Conservation (phyloP, 2,888 invertebrate genomes). For the Pasiphila rectangulata region DNA sequence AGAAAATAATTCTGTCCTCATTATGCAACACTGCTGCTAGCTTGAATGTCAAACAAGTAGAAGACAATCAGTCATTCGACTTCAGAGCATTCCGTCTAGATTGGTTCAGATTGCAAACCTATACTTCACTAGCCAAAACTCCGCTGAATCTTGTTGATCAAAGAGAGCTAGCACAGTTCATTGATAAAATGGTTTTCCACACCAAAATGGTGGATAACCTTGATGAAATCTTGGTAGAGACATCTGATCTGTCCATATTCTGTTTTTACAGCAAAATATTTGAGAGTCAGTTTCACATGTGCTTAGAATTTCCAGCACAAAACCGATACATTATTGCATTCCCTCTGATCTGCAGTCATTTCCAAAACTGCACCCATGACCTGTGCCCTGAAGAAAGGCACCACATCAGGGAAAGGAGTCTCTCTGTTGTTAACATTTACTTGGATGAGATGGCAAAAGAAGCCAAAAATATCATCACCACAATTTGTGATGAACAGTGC, state of each 20-base stretch:
- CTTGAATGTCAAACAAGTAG: conserved; percentile 95
- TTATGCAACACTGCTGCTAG: conserved; percentile 93
- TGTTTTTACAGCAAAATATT: conserved; percentile 98
- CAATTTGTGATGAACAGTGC: conserved; percentile 99
- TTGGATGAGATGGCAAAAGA: conserved; percentile 99
- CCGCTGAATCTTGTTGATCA: conserved; percentile 90
- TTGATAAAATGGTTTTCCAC: conserved; percentile 98
- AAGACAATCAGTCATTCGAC: conserved; percentile 97
- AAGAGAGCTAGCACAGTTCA: conserved; percentile 91
- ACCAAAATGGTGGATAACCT: conserved; percentile 98
- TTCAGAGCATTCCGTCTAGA: conserved; percentile 97
- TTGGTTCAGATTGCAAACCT: conserved; percentile 98
- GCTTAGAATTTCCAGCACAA: conserved; percentile 98
- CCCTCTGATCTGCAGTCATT: conserved; percentile 98
- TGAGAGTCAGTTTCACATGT: conserved; percentile 99
- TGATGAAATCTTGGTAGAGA: conserved; percentile 97
- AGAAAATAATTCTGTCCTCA: conserved; percentile 95
- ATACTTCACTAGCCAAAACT: conserved; percentile 92
- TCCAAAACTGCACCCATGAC: conserved; percentile 98
- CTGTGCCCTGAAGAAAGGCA: conserved; percentile 99
- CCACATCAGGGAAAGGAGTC: conserved; percentile 96
- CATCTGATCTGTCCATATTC: conserved; percentile 97
- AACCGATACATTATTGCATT: conserved; percentile 98
- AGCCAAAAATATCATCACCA: conserved; percentile 98
- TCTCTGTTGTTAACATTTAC: conserved; percentile 98